These are phyloP conservation scores for Takifugu bimaculatus DNA, from an alignment of 2,113 vertebrate species.

Conservation along the genomic window DNA sequence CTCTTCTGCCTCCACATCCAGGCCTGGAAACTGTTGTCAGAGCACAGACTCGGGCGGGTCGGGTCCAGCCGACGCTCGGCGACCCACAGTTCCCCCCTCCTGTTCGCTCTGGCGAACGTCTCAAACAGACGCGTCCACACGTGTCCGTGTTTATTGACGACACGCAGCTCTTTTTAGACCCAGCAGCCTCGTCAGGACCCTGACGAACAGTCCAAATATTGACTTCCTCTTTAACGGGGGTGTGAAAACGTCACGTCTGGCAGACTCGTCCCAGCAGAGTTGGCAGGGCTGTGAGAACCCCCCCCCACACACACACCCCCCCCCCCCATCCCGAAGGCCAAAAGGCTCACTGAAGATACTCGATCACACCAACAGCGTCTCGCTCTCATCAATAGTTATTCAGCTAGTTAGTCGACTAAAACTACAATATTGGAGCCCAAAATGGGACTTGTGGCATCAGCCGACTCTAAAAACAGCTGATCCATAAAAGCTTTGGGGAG, in stretches of 20 bases:
- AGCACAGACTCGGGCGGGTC: conserved; percentile 13
- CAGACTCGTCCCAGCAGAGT: conserved; percentile 39
- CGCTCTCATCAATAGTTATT: too few species aligned
- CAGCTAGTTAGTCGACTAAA: not conserved
- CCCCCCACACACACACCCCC: conserved; percentile 21
- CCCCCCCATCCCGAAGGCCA: too few species aligned
- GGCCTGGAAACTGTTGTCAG: conserved; percentile 11
- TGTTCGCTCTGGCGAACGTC: too few species aligned
- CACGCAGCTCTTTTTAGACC: conserved; percentile 21
- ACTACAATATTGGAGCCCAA: not conserved
- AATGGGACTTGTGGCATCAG: not conserved
- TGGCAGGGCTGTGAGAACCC: conserved; percentile 42
- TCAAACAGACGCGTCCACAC: too few species aligned
- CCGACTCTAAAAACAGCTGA: conserved; percentile 5
- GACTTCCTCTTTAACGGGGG: conserved; percentile 61
- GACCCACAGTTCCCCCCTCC: too few species aligned
- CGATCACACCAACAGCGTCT: too few species aligned
- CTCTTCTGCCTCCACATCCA: conserved; percentile 41
- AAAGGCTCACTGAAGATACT: too few species aligned
- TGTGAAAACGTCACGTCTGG: conserved; percentile 51
- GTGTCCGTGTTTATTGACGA: not conserved
- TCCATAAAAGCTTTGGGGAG: not conserved
- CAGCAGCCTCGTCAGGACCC: conserved; percentile 31
- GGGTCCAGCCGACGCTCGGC: too few species aligned
- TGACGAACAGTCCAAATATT: conserved; percentile 70